Base-by-base conservation (phyloP, 2,113 vertebrate genomes). In the Tor tambroides region DNA sequence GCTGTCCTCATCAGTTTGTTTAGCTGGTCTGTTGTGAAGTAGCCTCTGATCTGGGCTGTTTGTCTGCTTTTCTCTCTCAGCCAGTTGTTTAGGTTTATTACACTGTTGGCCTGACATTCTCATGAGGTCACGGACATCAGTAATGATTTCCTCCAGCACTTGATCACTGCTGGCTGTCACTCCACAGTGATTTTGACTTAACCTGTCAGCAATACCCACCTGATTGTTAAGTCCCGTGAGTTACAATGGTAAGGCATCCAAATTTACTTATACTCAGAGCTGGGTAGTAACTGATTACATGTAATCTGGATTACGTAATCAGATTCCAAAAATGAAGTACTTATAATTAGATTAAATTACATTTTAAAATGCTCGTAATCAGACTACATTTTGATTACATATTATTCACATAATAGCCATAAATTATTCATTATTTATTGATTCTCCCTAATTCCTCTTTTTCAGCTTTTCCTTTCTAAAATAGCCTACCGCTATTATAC, bases 71-170 rank as follows among this genome's bases (percentile, higher is more conserved):
- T 74, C 71, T 43, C 35, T 10, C 5, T 74, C 71, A 6, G 71
- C 38, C 35, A 43, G 71, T 74, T 7, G 71, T 74, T 74, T 11
- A 43, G 71, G 71, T 74, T 74, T 74, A 74, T 74, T 74, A 74
- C 38, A 43, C 38, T n/a, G 21, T 43, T 74, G 38, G 30, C 35
- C 71, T 74, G 71, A 43, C 71, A 43, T 74, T 74, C 35, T 43
- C 71, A 74, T 15, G 71, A 74, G 71, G 71, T 74, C 71, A 74
- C 11, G 11, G 71, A 43, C 71, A 74, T 74, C 38, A 74, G 26
- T 74, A 74, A 41, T 56, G 32, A 38, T 19, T 43, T 85, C 49
- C 74, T 43, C 74, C 71, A 59, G 30, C 21, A 28, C 59, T 56
- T 38, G 23, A 75, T 71, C 32, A 84, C 30, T 2, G 15, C 30